phyloP scores from a whole-genome alignment of 2,888 invertebrate species.

The Patella pellucida region DNA sequence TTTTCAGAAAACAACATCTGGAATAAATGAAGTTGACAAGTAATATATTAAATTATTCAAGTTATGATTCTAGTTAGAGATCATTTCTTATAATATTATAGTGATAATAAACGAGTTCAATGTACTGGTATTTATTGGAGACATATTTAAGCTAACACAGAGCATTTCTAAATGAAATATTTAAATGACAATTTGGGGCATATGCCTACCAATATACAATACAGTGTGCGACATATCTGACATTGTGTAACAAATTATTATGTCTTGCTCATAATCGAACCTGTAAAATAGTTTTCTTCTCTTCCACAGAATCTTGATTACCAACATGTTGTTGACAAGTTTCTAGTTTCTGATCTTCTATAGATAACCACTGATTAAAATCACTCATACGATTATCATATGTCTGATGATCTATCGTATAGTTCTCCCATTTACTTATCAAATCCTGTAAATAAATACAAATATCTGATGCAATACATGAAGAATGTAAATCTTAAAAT shows the following conservation, averaged over 20 bases:
- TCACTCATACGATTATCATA: slow-evolving; percentile 92
- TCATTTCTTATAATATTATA: too few species aligned
- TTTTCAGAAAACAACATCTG: slow-evolving; percentile 85
- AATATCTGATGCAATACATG: not conserved
- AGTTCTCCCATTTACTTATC: slow-evolving; percentile 91
- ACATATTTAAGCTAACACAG: too few species aligned
- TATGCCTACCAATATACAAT: too few species aligned
- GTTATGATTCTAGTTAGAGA: too few species aligned
- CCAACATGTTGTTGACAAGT: slow-evolving; percentile 86
- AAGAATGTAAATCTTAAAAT: not conserved
- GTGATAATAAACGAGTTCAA: too few species aligned
- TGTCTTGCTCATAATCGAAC: slow-evolving; percentile 35
- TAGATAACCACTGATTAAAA: slow-evolving; percentile 92
- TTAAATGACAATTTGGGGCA: too few species aligned
- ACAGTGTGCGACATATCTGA: too few species aligned
- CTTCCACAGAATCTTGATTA: slow-evolving; percentile 86
- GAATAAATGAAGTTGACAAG: slow-evolving; percentile 14
- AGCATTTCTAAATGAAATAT: too few species aligned
- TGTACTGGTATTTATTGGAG: too few species aligned
- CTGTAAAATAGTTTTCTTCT: slow-evolving; percentile 78
- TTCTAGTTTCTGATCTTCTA: slow-evolving; percentile 86
- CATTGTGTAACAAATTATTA: too few species aligned
- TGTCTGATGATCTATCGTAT: slow-evolving; percentile 91
- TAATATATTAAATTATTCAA: too few species aligned
- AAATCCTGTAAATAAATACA: slow-evolving; percentile 76